Evolutionary conservation across 1,140 invertebrate species (phyloP).

Genomic region (Brachionus rubens): DNA sequence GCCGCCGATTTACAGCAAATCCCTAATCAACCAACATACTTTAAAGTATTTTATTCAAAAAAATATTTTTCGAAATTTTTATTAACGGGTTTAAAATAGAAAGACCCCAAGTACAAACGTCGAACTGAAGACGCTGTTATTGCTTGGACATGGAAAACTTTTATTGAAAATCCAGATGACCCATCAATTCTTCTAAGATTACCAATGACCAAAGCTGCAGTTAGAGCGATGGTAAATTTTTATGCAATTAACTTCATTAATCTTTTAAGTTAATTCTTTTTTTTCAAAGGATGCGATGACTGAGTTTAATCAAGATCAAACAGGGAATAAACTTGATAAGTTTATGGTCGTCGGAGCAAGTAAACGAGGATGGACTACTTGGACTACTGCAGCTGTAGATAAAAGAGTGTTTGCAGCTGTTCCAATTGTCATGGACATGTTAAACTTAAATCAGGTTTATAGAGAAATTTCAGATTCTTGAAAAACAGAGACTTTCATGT

Average conservation of each 20-base stretch:
- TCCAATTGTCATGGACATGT: conserved; percentile 55
- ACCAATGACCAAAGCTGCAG: conserved; percentile 55
- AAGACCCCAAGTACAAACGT: conserved; percentile 50
- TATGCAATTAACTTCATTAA: background rate
- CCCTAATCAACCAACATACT: conserved; percentile 53
- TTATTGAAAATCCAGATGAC: conserved; percentile 48
- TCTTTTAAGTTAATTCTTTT: background rate
- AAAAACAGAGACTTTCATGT: no score
- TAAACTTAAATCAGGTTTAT: conserved; percentile 53
- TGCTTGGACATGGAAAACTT: conserved; percentile 55
- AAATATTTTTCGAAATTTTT: background rate
- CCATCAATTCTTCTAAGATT: conserved; percentile 48
- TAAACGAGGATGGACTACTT: conserved; percentile 46
- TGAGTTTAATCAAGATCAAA: background rate
- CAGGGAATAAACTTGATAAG: background rate
- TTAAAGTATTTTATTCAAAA: conserved; percentile 49
- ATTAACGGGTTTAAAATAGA: no score
- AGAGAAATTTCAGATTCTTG: no score
- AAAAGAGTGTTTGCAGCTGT: conserved; percentile 52
- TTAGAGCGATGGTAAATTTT: conserved; percentile 50
- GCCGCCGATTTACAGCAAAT: conserved; percentile 52
- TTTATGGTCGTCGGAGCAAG: conserved; percentile 38
- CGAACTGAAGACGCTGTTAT: conserved; percentile 52
- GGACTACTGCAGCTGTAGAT: conserved; percentile 46
- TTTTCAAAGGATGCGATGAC: background rate